Percentiles rank a stretch among this genome's conserved stretches.
These are phyloP conservation scores for Girardia tigrina DNA, from an alignment of 2,888 invertebrate species.

Conservation along the genomic window DNA sequence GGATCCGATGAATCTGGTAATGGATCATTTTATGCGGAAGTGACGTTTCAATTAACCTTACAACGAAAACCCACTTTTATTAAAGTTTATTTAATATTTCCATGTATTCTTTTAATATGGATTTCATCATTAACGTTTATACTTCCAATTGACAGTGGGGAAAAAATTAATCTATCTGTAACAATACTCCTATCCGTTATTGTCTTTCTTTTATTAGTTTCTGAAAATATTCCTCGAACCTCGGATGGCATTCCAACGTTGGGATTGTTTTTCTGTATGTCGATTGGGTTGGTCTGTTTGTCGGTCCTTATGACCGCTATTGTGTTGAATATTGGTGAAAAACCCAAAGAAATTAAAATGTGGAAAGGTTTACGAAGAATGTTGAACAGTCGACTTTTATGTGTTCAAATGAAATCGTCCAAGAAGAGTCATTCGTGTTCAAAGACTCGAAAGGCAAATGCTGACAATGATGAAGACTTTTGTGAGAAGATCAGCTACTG, in stretches of 20 bases:
- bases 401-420: background rate
- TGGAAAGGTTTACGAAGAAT: background rate
- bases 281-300: constrained; percentile 33
- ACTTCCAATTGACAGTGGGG: constrained; percentile 35
- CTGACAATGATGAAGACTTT: background rate
- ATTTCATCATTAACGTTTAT: constrained; percentile 32
- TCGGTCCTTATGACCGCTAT: constrained; percentile 28
- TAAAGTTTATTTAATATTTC: constrained; percentile 35
- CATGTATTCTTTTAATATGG: constrained; percentile 36
- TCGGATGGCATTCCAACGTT: constrained; percentile 34
- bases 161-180: constrained; percentile 28
- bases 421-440: background rate
- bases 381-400: background rate
- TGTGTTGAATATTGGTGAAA: constrained; percentile 32
- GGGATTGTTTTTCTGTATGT: constrained; percentile 34
- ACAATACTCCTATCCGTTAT: constrained; percentile 34
- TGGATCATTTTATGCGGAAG: constrained; percentile 30
- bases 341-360: constrained; percentile 31
- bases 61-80: constrained; percentile 34
- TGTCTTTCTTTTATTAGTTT: constrained; percentile 34
- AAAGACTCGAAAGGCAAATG: background rate
- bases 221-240: constrained; percentile 36
- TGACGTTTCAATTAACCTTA: constrained; percentile 32
- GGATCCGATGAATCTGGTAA: constrained; percentile 32
- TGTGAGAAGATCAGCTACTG: constrained; percentile 27